Evolutionary conservation across 2,797 vertebrate genomes (phyloP).

Genomic region (Liasis olivaceus): DNA sequence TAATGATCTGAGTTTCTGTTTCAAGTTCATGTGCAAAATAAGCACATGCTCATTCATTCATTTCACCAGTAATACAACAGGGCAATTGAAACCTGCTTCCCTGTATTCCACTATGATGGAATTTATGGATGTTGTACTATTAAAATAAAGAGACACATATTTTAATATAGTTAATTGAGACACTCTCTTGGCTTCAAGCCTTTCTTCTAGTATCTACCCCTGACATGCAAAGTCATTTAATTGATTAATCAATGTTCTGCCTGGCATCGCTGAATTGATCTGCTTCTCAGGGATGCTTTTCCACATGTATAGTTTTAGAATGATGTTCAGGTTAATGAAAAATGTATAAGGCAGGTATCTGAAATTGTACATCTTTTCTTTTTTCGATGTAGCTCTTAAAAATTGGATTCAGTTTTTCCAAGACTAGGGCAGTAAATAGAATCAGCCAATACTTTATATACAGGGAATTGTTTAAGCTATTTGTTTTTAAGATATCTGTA

Average conservation of each 20-base stretch:
- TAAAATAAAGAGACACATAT: background rate
- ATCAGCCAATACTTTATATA: background rate
- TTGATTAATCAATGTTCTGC: background rate
- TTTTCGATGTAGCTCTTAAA: background rate
- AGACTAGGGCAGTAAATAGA: background rate
- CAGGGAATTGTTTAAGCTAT: background rate
- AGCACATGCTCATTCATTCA: background rate
- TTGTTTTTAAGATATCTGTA: background rate
- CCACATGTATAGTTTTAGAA: background rate
- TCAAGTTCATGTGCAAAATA: background rate
- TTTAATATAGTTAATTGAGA: background rate
- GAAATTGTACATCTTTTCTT: background rate
- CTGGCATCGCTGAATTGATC: background rate
- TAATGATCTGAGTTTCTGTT: background rate
- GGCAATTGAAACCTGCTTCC: background rate
- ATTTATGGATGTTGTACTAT: background rate
- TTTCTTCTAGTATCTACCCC: background rate
- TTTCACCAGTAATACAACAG: background rate
- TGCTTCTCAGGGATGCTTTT: background rate
- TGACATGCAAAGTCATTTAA: background rate
- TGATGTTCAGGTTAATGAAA: background rate
- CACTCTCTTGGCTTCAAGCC: background rate
- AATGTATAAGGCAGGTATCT: background rate
- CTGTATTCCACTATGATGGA: background rate
- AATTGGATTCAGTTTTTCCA: background rate